Percentiles rank a stretch among this genome's conserved stretches.
phyloP scores from a whole-genome alignment of 92 coral and sea anemone species.

The Porites cylindrica region DNA sequence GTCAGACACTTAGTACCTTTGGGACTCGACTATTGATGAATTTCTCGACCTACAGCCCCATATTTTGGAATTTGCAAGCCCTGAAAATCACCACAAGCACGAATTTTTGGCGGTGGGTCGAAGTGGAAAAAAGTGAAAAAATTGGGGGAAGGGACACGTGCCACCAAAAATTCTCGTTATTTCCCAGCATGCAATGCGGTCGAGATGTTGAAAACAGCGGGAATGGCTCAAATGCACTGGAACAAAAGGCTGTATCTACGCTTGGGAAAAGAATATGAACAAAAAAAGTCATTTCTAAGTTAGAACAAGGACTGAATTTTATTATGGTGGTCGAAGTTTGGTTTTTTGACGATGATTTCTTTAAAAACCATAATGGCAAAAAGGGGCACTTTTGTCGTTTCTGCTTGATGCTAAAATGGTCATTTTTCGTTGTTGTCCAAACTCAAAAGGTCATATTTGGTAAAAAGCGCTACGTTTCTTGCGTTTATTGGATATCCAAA shows the following conservation, averaged over 20 bases:
- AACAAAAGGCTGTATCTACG: background rate
- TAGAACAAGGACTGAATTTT: background rate
- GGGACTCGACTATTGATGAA: no score
- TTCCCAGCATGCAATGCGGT: background rate
- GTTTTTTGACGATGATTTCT: no score
- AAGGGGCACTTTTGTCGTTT: background rate
- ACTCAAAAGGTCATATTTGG: background rate
- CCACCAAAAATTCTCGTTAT: background rate
- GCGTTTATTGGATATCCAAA: conserved; percentile 2
- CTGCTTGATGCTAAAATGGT: background rate
- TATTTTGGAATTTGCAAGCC: no score
- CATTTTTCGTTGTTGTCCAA: background rate
- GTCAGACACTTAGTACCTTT: no score
- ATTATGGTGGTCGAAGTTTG: background rate
- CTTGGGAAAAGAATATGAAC: no score
- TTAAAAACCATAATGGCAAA: no score
- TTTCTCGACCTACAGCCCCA: no score
- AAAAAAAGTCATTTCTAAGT: no score
- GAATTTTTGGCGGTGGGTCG: background rate
- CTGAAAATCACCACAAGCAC: background rate
- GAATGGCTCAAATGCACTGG: background rate
- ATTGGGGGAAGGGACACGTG: no score
- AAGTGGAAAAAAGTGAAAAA: no score
- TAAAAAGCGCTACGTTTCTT: background rate
- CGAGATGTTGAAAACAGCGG: background rate